Percentiles rank a stretch among this genome's conserved stretches.
These are phyloP conservation scores for Porphyrio hochstetteri DNA, from an alignment of 2,113 vertebrate genomes.

Conservation along the genomic window DNA sequence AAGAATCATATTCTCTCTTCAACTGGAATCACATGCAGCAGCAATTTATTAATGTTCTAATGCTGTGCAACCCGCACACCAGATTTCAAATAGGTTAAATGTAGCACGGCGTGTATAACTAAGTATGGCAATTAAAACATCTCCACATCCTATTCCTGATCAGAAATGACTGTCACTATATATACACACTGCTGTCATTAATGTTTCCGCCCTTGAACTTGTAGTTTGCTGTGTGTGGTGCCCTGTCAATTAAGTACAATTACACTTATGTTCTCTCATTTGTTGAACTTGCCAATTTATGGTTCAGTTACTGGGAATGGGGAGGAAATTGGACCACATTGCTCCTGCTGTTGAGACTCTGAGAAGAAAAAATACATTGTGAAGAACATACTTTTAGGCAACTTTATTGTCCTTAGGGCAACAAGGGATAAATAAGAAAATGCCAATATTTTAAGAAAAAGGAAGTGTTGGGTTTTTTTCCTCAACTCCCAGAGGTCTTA, in stretches of 20 bases:
- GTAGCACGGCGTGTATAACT: background rate
- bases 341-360: background rate
- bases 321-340: background rate
- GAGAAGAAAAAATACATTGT: background rate
- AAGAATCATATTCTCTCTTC: background rate
- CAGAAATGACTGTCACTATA: background rate
- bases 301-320: background rate
- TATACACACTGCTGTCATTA: background rate
- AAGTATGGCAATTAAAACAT: slow-evolving; percentile 7
- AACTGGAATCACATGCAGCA: background rate
- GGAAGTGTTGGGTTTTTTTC: fast-evolving
- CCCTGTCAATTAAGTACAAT: slow-evolving; percentile 28
- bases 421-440: background rate
- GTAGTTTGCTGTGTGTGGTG: background rate
- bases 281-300: background rate
- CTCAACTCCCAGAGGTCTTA: background rate
- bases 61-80: background rate
- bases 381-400: background rate
- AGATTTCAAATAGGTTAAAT: slow-evolving; percentile 44
- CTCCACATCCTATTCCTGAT: background rate
- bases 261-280: background rate
- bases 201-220: background rate
- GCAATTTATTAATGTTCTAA: slow-evolving; percentile 33
- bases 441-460: background rate
- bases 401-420: background rate